Evolutionary conservation across 1,140 invertebrate species (phyloP).

Genomic region (Tyrophagus putrescentiae): DNA sequence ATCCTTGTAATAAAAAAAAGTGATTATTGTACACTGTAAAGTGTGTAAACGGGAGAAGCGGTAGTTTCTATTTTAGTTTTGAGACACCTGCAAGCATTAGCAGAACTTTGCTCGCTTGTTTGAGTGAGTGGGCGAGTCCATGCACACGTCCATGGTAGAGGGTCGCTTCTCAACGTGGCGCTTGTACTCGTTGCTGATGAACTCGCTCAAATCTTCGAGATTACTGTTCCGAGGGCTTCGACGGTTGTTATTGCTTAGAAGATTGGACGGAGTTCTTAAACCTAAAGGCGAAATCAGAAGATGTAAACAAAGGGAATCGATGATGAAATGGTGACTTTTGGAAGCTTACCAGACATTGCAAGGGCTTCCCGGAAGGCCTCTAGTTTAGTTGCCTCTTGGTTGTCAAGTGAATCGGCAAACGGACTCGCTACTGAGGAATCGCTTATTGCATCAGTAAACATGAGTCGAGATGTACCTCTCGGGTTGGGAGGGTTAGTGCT

Average conservation of each 20-base stretch:
- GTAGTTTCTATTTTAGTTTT: no score
- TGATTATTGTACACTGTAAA: no score
- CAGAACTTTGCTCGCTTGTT: slow-evolving; percentile 39
- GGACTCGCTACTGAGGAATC: slow-evolving; percentile 19
- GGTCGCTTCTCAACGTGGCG: slow-evolving; percentile 53
- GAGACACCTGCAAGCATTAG: slow-evolving; percentile 21
- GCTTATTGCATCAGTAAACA: slow-evolving; percentile 24
- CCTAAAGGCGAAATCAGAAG: neutral
- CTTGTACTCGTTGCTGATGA: slow-evolving; percentile 58
- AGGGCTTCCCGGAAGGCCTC: slow-evolving; percentile 60
- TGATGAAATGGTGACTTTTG: neutral
- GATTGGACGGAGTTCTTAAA: neutral
- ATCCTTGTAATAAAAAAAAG: no score
- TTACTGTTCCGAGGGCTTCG: neutral
- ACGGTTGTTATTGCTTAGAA: slow-evolving; percentile 10
- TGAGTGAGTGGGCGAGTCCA: slow-evolving; percentile 49
- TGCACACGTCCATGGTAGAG: slow-evolving; percentile 43
- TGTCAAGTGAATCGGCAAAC: slow-evolving; percentile 14
- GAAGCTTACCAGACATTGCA: slow-evolving; percentile 30
- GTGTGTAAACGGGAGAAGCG: no score
- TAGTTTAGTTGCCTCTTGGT: slow-evolving; percentile 42
- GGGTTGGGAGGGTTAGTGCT: slow-evolving; percentile 13
- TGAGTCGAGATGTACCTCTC: slow-evolving; percentile 25
- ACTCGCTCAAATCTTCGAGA: slow-evolving; percentile 50
- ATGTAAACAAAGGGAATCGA: slow-evolving; percentile 10